Evolutionary conservation across 2,888 invertebrate genomes (phyloP).

Genomic region (Notodonta ziczac): DNA sequence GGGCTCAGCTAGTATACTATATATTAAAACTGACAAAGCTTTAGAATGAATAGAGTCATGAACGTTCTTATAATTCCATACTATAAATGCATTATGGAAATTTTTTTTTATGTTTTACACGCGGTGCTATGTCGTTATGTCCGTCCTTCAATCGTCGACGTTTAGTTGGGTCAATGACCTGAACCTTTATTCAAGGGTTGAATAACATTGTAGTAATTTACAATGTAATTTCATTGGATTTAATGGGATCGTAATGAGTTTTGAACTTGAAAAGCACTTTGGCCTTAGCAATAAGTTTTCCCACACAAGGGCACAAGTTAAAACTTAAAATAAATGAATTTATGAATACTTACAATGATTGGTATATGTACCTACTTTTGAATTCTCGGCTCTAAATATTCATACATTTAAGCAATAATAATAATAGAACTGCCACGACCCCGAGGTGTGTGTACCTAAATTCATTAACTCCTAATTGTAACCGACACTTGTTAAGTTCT

Average conservation of each 20-base stretch:
- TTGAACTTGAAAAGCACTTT: background rate
- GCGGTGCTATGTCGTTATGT: background rate
- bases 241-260: background rate
- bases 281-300: background rate
- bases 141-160: background rate
- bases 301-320: no score
- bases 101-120: background rate
- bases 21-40: background rate
- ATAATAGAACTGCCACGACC: no score
- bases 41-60: background rate
- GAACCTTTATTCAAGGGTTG: background rate
- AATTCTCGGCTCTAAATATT: no score
- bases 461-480: no score
- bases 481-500: no score
- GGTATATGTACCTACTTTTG: no score
- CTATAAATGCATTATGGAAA: background rate
- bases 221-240: background rate
- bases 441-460: no score
- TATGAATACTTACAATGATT: no score
- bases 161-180: no score
- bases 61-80: background rate
- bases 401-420: no score
- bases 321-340: no score
- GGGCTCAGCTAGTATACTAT: no score
- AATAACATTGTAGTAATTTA: background rate